phyloP scores from a whole-genome alignment of 2,888 invertebrate species.

The Drosophila kuntzei region DNA sequence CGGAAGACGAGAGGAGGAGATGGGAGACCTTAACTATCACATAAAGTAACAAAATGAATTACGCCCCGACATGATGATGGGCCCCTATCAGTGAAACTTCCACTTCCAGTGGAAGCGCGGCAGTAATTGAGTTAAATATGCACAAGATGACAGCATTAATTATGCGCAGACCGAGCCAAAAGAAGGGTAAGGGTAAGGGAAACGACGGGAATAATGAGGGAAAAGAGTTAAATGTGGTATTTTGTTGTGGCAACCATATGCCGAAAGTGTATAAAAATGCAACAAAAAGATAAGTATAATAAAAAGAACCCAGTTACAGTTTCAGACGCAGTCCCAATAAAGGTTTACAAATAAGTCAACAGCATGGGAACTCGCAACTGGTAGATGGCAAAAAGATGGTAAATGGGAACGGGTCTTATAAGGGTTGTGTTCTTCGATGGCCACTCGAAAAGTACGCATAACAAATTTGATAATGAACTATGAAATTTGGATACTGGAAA shows the following conservation, averaged over 20 bases:
- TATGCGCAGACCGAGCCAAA: conserved; percentile 53
- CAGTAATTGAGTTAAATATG: conserved; percentile 80
- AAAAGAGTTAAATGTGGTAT: conserved; percentile 76
- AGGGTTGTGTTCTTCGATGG: conserved; percentile 54
- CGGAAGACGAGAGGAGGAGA: conserved; percentile 19
- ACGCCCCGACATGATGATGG: conserved; percentile 65
- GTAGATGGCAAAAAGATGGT: conserved; percentile 13
- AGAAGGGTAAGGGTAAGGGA: neutral
- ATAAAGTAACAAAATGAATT: conserved; percentile 77
- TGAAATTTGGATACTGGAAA: conserved; percentile 61
- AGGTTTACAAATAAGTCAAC: conserved; percentile 61
- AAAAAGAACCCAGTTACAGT: conserved; percentile 44
- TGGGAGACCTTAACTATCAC: conserved; percentile 61
- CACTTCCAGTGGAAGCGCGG: conserved; percentile 64
- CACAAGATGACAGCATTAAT: conserved; percentile 80
- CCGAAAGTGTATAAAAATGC: conserved; percentile 29
- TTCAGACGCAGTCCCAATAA: conserved; percentile 35
- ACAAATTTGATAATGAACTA: conserved; percentile 84
- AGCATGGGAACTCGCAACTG: conserved; percentile 58
- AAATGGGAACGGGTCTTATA: conserved; percentile 19
- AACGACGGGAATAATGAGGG: conserved; percentile 13
- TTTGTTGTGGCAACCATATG: conserved; percentile 62
- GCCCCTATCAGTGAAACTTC: conserved; percentile 68
- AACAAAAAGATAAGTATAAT: conserved; percentile 21
- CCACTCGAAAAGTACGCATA: conserved; percentile 79